These are phyloP conservation scores for Spialia ferax DNA, from an alignment of 2,888 invertebrate genomes.

Conservation along the genomic window DNA sequence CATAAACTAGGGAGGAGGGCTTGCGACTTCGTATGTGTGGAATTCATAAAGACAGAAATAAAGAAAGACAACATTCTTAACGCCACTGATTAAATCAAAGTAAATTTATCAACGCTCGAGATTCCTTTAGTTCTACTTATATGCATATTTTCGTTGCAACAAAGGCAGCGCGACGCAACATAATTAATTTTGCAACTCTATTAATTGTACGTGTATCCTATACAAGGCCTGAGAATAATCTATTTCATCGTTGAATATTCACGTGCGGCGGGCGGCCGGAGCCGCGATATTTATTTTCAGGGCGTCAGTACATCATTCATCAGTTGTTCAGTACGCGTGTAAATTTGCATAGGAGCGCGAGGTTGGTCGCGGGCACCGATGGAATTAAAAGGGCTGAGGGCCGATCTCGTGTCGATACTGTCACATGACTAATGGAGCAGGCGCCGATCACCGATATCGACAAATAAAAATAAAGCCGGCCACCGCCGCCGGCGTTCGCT, in stretches of 20 bases:
- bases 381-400: slow-evolving; percentile 76
- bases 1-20: background rate
- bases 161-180: slow-evolving; percentile 32
- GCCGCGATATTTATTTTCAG: slow-evolving; percentile 41
- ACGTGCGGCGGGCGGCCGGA: slow-evolving; percentile 36
- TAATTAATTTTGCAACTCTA: slow-evolving; percentile 39
- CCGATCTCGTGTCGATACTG: slow-evolving; percentile 83
- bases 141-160: slow-evolving; percentile 37
- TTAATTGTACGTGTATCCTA: slow-evolving; percentile 27
- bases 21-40: background rate
- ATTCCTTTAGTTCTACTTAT: slow-evolving; percentile 25
- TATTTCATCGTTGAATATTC: slow-evolving; percentile 44
- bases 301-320: slow-evolving; percentile 78
- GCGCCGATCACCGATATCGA: slow-evolving; percentile 84
- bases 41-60: background rate
- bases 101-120: slow-evolving; percentile 36
- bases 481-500: slow-evolving; percentile 59
- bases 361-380: slow-evolving; percentile 70
- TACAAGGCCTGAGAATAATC: slow-evolving; percentile 41
- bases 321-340: slow-evolving; percentile 68
- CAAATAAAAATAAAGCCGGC: slow-evolving; percentile 78
- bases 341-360: slow-evolving; percentile 74
- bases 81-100: slow-evolving; percentile 29
- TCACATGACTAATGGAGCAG: slow-evolving; percentile 86
- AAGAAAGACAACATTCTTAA: slow-evolving; percentile 28